phyloP scores from a whole-genome alignment of 2,888 invertebrate species.

The Monoplex corrugatus region DNA sequence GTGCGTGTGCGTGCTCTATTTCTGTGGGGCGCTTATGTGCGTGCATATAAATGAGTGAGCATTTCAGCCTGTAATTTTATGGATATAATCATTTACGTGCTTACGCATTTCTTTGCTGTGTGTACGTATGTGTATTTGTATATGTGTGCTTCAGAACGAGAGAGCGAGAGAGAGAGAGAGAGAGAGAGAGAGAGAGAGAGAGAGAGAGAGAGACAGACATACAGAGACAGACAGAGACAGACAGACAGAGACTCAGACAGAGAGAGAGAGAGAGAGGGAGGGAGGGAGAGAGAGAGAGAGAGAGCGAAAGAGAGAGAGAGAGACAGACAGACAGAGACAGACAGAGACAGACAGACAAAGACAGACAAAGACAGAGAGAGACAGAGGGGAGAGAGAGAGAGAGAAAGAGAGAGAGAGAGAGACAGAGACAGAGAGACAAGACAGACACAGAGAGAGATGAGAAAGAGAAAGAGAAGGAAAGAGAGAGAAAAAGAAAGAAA shows the following conservation, averaged over 20 bases:
- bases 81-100: no score
- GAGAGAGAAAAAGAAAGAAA: neutral
- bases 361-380: neutral
- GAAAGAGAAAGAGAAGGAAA: neutral
- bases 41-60: no score
- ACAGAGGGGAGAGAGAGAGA: neutral
- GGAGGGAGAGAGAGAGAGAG: neutral
- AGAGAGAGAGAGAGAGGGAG: neutral
- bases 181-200: neutral
- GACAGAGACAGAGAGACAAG: neutral
- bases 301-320: neutral
- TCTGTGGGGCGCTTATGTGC: no score
- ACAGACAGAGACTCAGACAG: neutral
- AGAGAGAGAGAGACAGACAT: neutral
- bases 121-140: no score
- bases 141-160: no score
- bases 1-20: no score
- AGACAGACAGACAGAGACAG: neutral
- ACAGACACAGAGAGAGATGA: neutral
- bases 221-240: neutral
- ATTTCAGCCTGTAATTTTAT: no score
- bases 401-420: neutral
- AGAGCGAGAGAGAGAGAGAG: neutral
- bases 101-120: no score
- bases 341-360: neutral